Evolutionary conservation across 2,888 invertebrate species (phyloP).

Genomic region (Ischnura elegans): DNA sequence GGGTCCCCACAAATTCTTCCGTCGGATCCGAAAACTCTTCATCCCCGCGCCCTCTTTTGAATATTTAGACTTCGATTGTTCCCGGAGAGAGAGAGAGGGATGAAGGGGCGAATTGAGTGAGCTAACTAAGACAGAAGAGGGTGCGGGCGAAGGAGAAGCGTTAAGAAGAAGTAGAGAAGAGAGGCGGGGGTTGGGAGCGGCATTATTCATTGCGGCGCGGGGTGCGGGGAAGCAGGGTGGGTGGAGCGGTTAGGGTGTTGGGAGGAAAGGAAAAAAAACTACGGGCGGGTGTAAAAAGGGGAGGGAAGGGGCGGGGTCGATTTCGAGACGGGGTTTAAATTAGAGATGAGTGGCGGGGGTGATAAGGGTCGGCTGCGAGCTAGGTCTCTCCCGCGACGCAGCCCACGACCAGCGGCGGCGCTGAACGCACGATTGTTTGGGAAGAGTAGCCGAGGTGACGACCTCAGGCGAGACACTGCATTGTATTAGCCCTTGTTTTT

Average conservation of each 20-base stretch:
- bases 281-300: constrained; percentile 23
- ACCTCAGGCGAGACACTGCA: too few species aligned
- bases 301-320: constrained; percentile 45
- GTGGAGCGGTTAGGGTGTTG: neutral
- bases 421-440: neutral
- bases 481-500: too few species aligned
- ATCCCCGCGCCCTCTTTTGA: constrained; percentile 28
- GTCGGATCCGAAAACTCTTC: constrained; percentile 53
- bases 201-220: neutral
- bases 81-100: constrained; percentile 47
- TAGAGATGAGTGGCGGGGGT: constrained; percentile 25
- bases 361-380: neutral
- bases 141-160: neutral
- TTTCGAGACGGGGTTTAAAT: constrained; percentile 49
- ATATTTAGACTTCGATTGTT: constrained; percentile 66
- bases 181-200: neutral
- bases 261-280: neutral
- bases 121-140: constrained; percentile 55
- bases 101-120: constrained; percentile 46
- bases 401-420: neutral
- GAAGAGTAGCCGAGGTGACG: too few species aligned
- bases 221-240: neutral
- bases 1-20: constrained; percentile 61
- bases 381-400: too few species aligned
- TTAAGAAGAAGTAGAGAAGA: neutral